Conservation (phyloP, 2,888 invertebrate genomes). For the Neocrepidodera transversa region DNA sequence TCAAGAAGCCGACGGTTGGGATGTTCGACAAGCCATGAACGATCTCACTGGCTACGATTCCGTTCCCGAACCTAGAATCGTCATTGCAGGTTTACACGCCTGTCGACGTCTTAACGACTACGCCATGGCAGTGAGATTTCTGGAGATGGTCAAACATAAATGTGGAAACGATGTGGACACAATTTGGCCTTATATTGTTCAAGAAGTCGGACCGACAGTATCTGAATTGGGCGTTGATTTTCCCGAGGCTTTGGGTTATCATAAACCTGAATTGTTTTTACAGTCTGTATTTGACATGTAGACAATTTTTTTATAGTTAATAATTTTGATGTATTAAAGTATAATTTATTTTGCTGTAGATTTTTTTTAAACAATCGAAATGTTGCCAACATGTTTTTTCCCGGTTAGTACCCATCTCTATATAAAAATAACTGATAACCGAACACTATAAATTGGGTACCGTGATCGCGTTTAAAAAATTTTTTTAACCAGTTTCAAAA, state of each 20-base stretch:
- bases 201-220: conserved; percentile 90
- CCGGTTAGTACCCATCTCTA: too few relatives aligned
- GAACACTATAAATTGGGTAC: too few relatives aligned
- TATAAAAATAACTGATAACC: too few relatives aligned
- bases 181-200: conserved; percentile 86
- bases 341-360: too few relatives aligned
- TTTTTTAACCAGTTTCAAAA: too few relatives aligned
- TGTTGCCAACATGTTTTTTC: too few relatives aligned
- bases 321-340: too few relatives aligned
- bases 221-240: conserved; percentile 92
- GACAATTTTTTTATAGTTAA: too few relatives aligned
- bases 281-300: conserved; percentile 72
- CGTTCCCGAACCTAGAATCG: conserved; percentile 68
- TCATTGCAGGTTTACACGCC: conserved; percentile 67
- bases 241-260: conserved; percentile 94
- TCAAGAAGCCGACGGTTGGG: conserved; percentile 88
- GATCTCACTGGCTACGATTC: conserved; percentile 65
- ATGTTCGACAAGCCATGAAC: conserved; percentile 65
- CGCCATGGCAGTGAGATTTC: conserved; percentile 72
- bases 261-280: conserved; percentile 92
- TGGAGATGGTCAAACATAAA: conserved; percentile 91
- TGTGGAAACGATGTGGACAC: conserved; percentile 76
- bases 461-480: too few relatives aligned
- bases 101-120: conserved; percentile 72
- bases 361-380: too few relatives aligned